Conservation (phyloP, 2,888 invertebrate genomes). For the Brachylomia viminalis region DNA sequence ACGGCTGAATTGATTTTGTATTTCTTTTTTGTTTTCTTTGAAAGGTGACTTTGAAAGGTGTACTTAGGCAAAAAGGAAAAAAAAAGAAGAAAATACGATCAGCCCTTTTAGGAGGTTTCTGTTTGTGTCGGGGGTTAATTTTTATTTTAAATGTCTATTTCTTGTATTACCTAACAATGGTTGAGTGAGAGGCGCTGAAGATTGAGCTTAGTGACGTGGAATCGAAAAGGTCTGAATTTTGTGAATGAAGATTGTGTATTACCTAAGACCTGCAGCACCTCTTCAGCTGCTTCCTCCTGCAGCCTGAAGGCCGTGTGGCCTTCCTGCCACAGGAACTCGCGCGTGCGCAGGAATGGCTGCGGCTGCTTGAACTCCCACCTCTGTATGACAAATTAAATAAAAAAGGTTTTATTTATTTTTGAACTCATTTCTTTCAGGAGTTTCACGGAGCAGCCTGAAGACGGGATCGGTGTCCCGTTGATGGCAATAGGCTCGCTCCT, state of each 20-base stretch:
- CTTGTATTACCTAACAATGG: too few species aligned
- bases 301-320: constrained; percentile 98
- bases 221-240: too few species aligned
- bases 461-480: background rate
- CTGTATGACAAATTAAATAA: constrained; percentile 88
- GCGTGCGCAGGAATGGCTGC: constrained; percentile 98
- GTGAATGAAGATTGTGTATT: constrained; percentile 8
- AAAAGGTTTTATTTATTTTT: background rate
- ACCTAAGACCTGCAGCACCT: constrained; percentile 95
- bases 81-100: too few species aligned
- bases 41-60: too few species aligned
- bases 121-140: too few species aligned
- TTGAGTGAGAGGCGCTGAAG: too few species aligned
- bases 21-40: too few species aligned
- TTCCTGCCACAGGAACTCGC: constrained; percentile 99
- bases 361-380: constrained; percentile 99
- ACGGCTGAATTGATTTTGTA: too few species aligned
- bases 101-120: too few species aligned
- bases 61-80: too few species aligned
- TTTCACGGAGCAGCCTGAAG: background rate
- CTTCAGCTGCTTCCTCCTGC: constrained; percentile 95
- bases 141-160: too few species aligned
- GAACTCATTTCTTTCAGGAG: background rate
- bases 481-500: background rate
- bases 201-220: too few species aligned